phyloP scores from a whole-genome alignment of 37 sponge, comb jelly and placozoan genomes.

The Amphimedon queenslandica region DNA sequence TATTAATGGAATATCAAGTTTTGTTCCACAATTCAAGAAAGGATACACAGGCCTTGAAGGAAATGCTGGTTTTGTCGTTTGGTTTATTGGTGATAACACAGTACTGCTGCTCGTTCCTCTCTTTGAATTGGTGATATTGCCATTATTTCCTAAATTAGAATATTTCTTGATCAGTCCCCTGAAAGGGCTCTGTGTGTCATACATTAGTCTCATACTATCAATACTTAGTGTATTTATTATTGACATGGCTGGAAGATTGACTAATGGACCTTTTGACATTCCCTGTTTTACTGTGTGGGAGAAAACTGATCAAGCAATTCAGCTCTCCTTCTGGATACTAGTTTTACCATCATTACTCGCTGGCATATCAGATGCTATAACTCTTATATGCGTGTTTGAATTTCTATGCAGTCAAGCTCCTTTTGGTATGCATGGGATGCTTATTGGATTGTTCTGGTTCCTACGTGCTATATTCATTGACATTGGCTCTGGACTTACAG shows the following conservation, averaged over 20 bases:
- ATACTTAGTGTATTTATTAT: not conserved
- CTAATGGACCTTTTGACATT: not conserved
- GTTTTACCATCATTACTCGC: not conserved
- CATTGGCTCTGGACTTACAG: not conserved
- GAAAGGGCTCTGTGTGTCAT: slow-evolving; percentile 6
- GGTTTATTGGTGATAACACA: not conserved
- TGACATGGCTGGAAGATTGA: not conserved
- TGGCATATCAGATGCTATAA: slow-evolving; percentile 8
- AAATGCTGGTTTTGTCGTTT: not conserved
- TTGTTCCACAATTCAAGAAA: not conserved
- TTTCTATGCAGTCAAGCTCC: slow-evolving; percentile 21
- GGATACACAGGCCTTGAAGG: not conserved
- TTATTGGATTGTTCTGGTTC: slow-evolving; percentile 8
- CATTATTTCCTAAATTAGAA: slow-evolving; percentile 3
- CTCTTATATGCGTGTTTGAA: slow-evolving; percentile 6
- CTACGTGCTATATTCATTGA: not conserved
- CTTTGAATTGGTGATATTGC: not conserved
- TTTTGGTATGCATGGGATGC: slow-evolving; percentile 22
- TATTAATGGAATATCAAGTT: not conserved
- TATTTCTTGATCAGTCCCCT: not conserved
- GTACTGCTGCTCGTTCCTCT: not conserved
- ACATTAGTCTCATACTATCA: not conserved
- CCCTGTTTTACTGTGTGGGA: slow-evolving; percentile 7
- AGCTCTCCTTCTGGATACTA: not conserved
- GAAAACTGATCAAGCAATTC: not conserved